Conservation (phyloP, 2,113 vertebrate species). For the human region GRCh38 chr20:40680001-40680500, state of each 20-base stretch:
- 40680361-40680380: not conserved
- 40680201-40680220: conserved; percentile 63
- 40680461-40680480: not conserved
- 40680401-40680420: not conserved
- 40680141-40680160: conserved; percentile 73
- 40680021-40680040: not conserved
- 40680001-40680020: not conserved
- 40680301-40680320: not conserved
- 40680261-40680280: not conserved
- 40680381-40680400: not conserved
- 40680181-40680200: conserved; percentile 35
- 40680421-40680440: not conserved
- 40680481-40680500: not conserved
- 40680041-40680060: conserved; percentile 36
- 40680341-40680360: not conserved
- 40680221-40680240: not conserved
- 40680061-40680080: conserved; percentile 62
- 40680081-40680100: conserved; percentile 78
- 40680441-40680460: not conserved
- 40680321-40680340: not conserved
- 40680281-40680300: not conserved
- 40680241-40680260: not conserved
- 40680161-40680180: conserved; percentile 76
- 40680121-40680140: conserved; percentile 73
- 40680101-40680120: conserved; percentile 73